Evolutionary conservation across 2,797 vertebrate genomes (phyloP), one percentile per base, ranked within the genome.

Genomic region (Clarias pachynema): DNA sequence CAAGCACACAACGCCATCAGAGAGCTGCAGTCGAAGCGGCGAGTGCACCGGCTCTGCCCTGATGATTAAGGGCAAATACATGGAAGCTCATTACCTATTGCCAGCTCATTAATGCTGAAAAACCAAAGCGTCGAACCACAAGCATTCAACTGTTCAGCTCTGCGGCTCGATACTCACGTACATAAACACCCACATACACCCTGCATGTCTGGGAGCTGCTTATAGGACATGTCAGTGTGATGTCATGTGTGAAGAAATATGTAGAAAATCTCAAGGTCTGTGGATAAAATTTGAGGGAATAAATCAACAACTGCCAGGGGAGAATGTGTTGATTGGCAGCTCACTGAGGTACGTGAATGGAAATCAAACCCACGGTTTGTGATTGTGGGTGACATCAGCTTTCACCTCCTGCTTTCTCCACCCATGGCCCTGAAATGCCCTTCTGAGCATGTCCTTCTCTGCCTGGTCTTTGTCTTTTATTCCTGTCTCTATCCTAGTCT

Each of bases 341-440:
- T 82, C n/a, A 83, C 90, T 90, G 83, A 89, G 88, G 91, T 86
- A 90, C 88, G 89, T 90, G 85, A 89, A 82, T 72, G 53, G 86
- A 88, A 89, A 91, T 87, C 87, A 90, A 89, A 85, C 56, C 15
- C 77, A 14, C 59, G 75, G 74, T n/a, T 57, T 37, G 31, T 40
- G 29, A 53, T 81, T 4, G 18, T 65, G 84, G 18, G 84, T 73
- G 72, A 18, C n/a, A 74, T 74, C 72, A 53, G n/a, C 44, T 53
- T n/a, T 53, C 72, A 57, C 53, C 53, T 57, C 26, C 26, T 34
- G 29, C 53, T 74, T 65, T 5, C 40, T 74, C 16, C 24, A 63
- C 60, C 16, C 10, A 24, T 66, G 60, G 10, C 80, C 56, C 56
- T 49, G 20, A 63, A 34, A 63, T 78, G 49, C 44, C 24, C 83